A percentile compares a stretch with the other conserved stretches of the same genome.
Evolutionary conservation across 2,888 invertebrate species (phyloP).

Genomic region (Belgica antarctica): DNA sequence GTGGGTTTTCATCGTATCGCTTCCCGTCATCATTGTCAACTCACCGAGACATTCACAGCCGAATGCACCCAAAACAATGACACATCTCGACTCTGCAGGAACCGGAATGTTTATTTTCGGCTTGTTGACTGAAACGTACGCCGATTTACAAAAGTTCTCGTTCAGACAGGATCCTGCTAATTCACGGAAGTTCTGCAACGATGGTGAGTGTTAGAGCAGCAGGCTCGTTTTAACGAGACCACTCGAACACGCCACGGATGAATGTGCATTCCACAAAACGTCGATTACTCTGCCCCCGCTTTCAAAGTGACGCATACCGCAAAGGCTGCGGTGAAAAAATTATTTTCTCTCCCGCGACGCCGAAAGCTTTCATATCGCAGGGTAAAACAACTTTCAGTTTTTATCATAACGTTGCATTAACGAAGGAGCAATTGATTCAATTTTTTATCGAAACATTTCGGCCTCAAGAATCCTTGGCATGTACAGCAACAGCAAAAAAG

Average conservation of each 20-base stretch:
- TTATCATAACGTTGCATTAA: too few relatives aligned
- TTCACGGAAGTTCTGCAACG: constrained; percentile 90
- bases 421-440: constrained; percentile 9
- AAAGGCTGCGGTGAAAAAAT: constrained; percentile 5
- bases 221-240: neutral
- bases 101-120: constrained; percentile 82
- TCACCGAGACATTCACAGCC: constrained; percentile 76
- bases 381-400: too few relatives aligned
- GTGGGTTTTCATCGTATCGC: constrained; percentile 88
- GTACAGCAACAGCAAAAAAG: too few relatives aligned
- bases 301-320: neutral
- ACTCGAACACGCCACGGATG: neutral
- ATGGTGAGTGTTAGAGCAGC: constrained; percentile 59
- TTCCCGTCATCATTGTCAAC: constrained; percentile 88
- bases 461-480: too few relatives aligned
- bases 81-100: constrained; percentile 81
- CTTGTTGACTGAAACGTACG: constrained; percentile 81
- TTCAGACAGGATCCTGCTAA: constrained; percentile 86
- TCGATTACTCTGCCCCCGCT: neutral
- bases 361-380: too few relatives aligned
- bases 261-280: neutral
- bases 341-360: neutral
- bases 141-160: constrained; percentile 88
- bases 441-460: too few relatives aligned
- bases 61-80: constrained; percentile 78